Conservation (phyloP, 2,888 invertebrate species). For the Trichopria drosophilae region DNA sequence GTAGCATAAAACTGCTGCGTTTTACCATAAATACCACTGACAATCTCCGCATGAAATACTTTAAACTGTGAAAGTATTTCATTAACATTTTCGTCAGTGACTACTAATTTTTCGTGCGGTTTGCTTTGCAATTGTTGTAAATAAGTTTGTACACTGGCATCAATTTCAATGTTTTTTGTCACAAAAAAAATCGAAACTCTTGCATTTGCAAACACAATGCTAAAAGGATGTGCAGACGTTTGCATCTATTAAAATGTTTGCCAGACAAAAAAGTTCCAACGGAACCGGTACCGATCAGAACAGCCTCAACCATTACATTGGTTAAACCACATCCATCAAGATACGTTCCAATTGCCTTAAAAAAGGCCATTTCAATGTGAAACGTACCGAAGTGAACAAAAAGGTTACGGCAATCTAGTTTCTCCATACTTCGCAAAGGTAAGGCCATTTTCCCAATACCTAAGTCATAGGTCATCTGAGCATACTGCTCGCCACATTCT, state of each 20-base stretch:
- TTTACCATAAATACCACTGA: conserved; percentile 27
- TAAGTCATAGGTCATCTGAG: conserved; percentile 42
- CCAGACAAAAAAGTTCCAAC: conserved; percentile 31
- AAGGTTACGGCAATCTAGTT: conserved; percentile 43
- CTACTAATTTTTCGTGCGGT: conserved; percentile 3
- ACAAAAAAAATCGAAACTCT: conserved; percentile 13
- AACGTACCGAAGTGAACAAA: conserved; percentile 52
- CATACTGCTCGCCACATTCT: conserved; percentile 37
- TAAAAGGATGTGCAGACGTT: conserved; percentile 20
- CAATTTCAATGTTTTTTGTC: conserved; percentile 25
- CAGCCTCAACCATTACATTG: conserved; percentile 30
- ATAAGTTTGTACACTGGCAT: too few relatives aligned
- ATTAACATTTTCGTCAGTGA: conserved; percentile 18
- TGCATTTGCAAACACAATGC: conserved; percentile 24
- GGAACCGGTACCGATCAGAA: conserved; percentile 31
- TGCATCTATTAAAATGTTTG: conserved; percentile 36
- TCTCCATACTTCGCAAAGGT: conserved; percentile 40
- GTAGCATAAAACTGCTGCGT: conserved; percentile 37
- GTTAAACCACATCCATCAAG: conserved; percentile 37
- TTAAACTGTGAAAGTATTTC: too few relatives aligned
- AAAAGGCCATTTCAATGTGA: conserved; percentile 42
- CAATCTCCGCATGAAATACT: conserved; percentile 30
- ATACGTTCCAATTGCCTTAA: conserved; percentile 43
- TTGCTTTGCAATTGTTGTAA: not conserved
- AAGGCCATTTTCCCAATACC: conserved; percentile 43